Evolutionary conservation across 2,888 invertebrate genomes (phyloP), one percentile per base, ranked within the genome.

Genomic region (Plebejus melissa): DNA sequence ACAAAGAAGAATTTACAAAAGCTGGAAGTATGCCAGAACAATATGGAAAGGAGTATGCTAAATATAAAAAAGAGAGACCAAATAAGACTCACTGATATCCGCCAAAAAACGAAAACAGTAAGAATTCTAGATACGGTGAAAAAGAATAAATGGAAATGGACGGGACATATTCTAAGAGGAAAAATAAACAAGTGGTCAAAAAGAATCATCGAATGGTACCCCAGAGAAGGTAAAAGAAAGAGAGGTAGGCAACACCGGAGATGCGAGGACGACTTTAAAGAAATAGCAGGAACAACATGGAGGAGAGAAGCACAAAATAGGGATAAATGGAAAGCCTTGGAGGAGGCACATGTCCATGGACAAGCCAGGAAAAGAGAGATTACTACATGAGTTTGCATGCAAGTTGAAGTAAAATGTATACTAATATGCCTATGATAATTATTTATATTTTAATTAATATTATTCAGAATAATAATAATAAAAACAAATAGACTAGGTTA

Each of bases 191-290:
- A 71, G 28, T 76, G 74, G 77, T 74, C 50, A 7, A 54, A 46
- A 32, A 41, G 38, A 1, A 9, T 76, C 50, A 58, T 50, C 1
- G 38, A 71, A 38, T 74, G 65, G 69, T 76, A 28, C 28, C 65
- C 57, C 38, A 22, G 54, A 7, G 38, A 28, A 41, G n/a, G 54
- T 2, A 69, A 16, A 22, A 58, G 57, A 74, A 77, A 74, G 74
- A 16, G 58, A 54, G 54, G 57, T 5, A 58, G 75, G 32, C 75
- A 16, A 76, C 74, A 83, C 76, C 79, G 38, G 4, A 74, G 65
- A 76, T 77, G 74, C 69, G 28, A 46, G 13, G 69, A 75, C 6
- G 74, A 75, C n/a, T 60, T 75, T 28, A 50, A 11, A 28, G 46
- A n/a, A 72, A 50, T 50, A 11, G 72, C 72, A 22, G 72, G 72